Evolutionary conservation across 2,888 invertebrate species (phyloP), one percentile per base, ranked within the genome.

Genomic region (Pandemis heparana): DNA sequence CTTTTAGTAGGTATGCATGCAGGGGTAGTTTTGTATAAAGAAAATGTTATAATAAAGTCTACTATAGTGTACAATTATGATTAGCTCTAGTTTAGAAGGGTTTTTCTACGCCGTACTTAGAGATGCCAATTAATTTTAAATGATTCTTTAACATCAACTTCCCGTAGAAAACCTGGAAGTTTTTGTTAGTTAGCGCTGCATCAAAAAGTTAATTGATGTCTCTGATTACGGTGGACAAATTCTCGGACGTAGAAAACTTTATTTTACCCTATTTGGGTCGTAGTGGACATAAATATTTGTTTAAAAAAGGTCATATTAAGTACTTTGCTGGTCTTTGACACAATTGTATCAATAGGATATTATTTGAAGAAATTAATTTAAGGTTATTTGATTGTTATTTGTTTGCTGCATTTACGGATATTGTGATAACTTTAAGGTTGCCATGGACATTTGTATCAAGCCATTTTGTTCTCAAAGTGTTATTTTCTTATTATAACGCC

Each of bases 71-170:
- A 56, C 51, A 63, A 70, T 66, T 71, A 56, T 70, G 67, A 71
- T 64, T 71, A 74, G 74, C 59, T 69, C 67, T 76, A 76, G 74
- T 69, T 67, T 76, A 76, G 74, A 75, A 41, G 63, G 18, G 18
- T 53, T 53, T 7, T 53, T 53, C 3, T 53, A 18, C 53, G 16
- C 8, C 9, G 53, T 5, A 18, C 14, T 53, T 18, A 9, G 53
- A 53, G 16, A 51, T n/a, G 53, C 0, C 8, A 18, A 16, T 18
- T 16, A 18, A 18, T 18, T 9, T 53, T 9, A 9, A 18, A 53
- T 53, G 5, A 9, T 16, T 18, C 16, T 18, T 16, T 6, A 53
- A 4, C 9, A 3, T 9, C 53, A 18, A n/a, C 6, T n/a, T 46
- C 10, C 43, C 43, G 43, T 41, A 41, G 12, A 10, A 41, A 41